These are phyloP conservation scores for Drosophila prolongata DNA, from an alignment of 2,888 invertebrate species.

Conservation along the genomic window DNA sequence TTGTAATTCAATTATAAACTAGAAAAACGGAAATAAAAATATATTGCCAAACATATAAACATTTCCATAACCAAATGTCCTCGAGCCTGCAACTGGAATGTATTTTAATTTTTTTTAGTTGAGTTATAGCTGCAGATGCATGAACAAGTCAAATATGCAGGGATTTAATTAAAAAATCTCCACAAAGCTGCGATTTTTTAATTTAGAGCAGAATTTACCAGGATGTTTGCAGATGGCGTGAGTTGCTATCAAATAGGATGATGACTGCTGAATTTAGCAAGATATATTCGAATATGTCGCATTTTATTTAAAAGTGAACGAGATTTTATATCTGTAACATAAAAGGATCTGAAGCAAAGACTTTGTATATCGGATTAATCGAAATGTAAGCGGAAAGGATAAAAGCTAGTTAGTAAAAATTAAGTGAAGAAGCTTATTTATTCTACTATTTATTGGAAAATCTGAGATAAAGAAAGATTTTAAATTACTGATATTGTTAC, in stretches of 20 bases:
- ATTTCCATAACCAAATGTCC: conserved; percentile 44
- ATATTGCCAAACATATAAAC: conserved; percentile 33
- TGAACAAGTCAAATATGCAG: conserved; percentile 40
- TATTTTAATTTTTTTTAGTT: conserved; percentile 26
- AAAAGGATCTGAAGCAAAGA: too few relatives aligned
- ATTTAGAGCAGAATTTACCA: conserved; percentile 6
- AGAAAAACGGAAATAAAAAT: conserved; percentile 46
- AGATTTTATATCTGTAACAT: too few relatives aligned
- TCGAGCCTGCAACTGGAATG: conserved; percentile 4
- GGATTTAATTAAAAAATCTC: conserved; percentile 58
- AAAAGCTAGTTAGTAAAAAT: too few relatives aligned
- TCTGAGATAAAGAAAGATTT: too few relatives aligned
- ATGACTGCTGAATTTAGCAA: conserved; percentile 10
- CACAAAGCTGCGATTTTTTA: conserved; percentile 27
- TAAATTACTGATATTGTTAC: too few relatives aligned
- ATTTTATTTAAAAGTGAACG: too few relatives aligned
- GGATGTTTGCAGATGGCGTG: not conserved
- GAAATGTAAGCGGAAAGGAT: too few relatives aligned
- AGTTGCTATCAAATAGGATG: not conserved
- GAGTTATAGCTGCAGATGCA: conserved; percentile 30
- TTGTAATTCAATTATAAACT: conserved; percentile 64
- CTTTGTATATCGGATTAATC: too few relatives aligned
- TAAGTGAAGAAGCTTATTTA: too few relatives aligned
- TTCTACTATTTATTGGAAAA: too few relatives aligned
- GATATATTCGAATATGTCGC: too few relatives aligned